Conservation (phyloP, 2,113 vertebrate genomes). For the Thunnus maccoyii region DNA sequence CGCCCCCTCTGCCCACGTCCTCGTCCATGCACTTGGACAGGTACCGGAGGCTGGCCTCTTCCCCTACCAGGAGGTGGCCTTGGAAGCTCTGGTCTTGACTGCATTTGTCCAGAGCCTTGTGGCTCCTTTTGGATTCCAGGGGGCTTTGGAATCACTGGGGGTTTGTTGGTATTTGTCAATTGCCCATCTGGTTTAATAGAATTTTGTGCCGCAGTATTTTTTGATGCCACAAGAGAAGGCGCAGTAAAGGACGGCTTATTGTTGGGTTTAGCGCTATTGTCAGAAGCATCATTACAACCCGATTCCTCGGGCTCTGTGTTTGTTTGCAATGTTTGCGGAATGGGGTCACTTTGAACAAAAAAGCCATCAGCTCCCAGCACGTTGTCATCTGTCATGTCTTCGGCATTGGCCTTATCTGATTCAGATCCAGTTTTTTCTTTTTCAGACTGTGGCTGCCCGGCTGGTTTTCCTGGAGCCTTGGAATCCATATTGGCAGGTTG, state of each 20-base stretch:
- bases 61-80: slow-evolving; percentile 73
- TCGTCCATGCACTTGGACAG: slow-evolving; percentile 60
- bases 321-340: slow-evolving; percentile 80
- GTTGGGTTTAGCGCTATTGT: slow-evolving; percentile 43
- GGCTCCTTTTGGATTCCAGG: slow-evolving; percentile 72
- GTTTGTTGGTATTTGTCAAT: slow-evolving; percentile 40
- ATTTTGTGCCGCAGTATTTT: slow-evolving; percentile 38
- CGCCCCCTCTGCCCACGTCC: slow-evolving; percentile 70
- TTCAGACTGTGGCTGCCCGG: slow-evolving; percentile 25
- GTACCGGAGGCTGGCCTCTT: slow-evolving; percentile 69
- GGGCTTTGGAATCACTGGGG: slow-evolving; percentile 81
- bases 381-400: slow-evolving; percentile 79
- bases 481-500: slow-evolving; percentile 39
- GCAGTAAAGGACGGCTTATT: slow-evolving; percentile 41
- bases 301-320: slow-evolving; percentile 15
- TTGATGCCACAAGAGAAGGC: slow-evolving; percentile 23
- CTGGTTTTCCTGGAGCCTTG: slow-evolving; percentile 38
- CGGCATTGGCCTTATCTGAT: slow-evolving; percentile 26
- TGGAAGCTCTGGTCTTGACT: slow-evolving; percentile 82
- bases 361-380: slow-evolving; percentile 76
- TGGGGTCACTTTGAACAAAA: slow-evolving; percentile 84
- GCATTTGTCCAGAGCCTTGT: slow-evolving; percentile 80
- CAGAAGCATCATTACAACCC: slow-evolving; percentile 4
- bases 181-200: slow-evolving; percentile 49
- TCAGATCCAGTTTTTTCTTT: slow-evolving; percentile 43